Evolutionary conservation across 2,888 invertebrate species (phyloP), one percentile per base, ranked within the genome.

Genomic region (Aspidiotus destructor): DNA sequence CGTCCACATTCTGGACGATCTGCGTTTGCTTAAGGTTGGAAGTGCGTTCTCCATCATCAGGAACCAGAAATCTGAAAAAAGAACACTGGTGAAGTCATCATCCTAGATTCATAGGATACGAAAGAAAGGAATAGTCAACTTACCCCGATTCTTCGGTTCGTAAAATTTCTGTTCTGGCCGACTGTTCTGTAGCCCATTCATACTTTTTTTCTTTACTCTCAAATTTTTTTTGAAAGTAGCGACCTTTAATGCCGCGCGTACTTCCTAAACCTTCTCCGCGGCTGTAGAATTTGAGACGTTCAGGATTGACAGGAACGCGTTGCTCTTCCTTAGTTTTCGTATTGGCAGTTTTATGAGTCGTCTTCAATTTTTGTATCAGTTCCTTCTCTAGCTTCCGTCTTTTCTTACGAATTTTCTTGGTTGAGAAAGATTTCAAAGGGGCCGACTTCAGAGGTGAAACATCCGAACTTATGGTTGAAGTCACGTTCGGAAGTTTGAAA

Each of bases 121-220:
- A 57, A 7, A 8, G 1, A 44, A 1, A 41, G 10, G 3, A 28
- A 28, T 41, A 44, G 15, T 13, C 52, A 9, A 68, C 75, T 74
- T 79, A 88, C 86, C 92, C 93, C 70, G 83, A 77, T 64, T 86
- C 84, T 79, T 93, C 93, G 7, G 87, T 85, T 13, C 90, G 77
- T 53, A 94, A 79, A 69, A 92, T 80, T 77, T 93, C 92, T 55
- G 86, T 81, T 73, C 87, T 83, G 0, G 88, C 87, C 13, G 91
- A 84, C 75, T 87, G 85, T 75, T 86, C 81, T 73, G 83, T 77
- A 70, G 87, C 82, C 81, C 81, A 84, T 74, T 84, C 78, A 74
- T 82, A 77, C 77, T 85, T 81, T 57, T 82, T 58, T 82, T 77
- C 76, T 72, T 82, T 9, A 55, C 44, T 40, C 44, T 68, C 16